phyloP scores from a whole-genome alignment of 2,797 vertebrate species.

The Eulemur coronatus region DNA sequence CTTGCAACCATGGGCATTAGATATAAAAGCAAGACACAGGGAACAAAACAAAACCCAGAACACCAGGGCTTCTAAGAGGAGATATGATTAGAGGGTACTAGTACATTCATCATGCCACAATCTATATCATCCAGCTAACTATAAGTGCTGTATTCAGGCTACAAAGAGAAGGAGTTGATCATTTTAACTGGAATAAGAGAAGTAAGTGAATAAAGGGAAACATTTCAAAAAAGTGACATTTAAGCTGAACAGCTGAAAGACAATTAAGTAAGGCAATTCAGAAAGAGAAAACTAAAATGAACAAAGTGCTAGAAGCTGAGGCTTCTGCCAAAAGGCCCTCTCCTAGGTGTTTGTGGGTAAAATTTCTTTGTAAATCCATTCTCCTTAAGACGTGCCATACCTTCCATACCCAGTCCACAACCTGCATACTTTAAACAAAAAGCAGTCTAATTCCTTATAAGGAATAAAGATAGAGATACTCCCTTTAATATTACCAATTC shows the following conservation, averaged over 20 bases:
- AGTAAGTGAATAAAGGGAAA: background rate
- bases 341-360: background rate
- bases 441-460: background rate
- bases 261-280: background rate
- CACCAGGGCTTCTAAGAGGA: background rate
- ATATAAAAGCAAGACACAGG: conserved; percentile 6
- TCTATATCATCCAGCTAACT: background rate
- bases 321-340: background rate
- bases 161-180: background rate
- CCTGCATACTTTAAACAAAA: background rate
- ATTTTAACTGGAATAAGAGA: background rate
- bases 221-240: background rate
- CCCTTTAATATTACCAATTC: background rate
- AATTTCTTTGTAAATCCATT: background rate
- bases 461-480: background rate
- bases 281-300: conserved; percentile 30
- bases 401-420: background rate
- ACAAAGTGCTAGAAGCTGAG: background rate
- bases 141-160: background rate
- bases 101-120: background rate
- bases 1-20: background rate
- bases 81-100: background rate
- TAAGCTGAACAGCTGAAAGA: background rate
- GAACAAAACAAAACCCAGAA: conserved; percentile 33
- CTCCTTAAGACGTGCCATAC: background rate